Evolutionary conservation across 1,140 invertebrate species (phyloP).

Genomic region (Drosophila ficusphila): DNA sequence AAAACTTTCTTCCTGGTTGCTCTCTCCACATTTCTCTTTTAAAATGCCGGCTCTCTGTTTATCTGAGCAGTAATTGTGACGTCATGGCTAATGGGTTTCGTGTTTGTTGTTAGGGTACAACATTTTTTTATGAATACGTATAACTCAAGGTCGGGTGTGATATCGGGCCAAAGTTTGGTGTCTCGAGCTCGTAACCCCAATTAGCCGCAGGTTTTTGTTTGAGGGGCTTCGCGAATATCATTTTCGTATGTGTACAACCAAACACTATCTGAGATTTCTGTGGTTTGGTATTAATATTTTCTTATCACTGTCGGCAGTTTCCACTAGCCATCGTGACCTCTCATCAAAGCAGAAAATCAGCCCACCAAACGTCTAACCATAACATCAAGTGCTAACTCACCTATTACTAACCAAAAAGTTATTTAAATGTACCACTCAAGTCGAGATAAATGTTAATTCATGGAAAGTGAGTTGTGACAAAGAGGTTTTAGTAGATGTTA

Average conservation of each 20-base stretch:
- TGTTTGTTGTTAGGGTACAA: neutral
- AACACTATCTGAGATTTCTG: neutral
- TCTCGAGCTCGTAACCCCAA: slow-evolving; percentile 29
- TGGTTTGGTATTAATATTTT: slow-evolving; percentile 10
- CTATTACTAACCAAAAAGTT: neutral
- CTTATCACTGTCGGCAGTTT: slow-evolving; percentile 37
- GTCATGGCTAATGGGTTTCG: slow-evolving; percentile 47
- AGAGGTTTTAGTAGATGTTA: neutral
- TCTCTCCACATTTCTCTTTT: neutral
- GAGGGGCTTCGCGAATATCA: slow-evolving; percentile 8
- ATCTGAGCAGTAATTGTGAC: slow-evolving; percentile 41
- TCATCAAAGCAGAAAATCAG: slow-evolving; percentile 4
- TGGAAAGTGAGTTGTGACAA: neutral
- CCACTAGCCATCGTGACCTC: slow-evolving; percentile 39
- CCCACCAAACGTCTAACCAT: neutral
- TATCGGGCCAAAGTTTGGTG: slow-evolving; percentile 23
- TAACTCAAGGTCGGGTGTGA: slow-evolving; percentile 14
- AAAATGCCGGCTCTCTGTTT: slow-evolving; percentile 52
- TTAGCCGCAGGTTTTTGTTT: slow-evolving; percentile 11
- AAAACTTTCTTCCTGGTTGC: neutral
- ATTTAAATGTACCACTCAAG: neutral
- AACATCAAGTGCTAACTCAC: neutral
- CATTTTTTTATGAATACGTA: neutral
- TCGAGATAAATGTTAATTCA: neutral
- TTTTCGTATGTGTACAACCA: neutral